phyloP scores from a whole-genome alignment of 1,140 invertebrate genomes.

The Stegodyphus mimosarum region DNA sequence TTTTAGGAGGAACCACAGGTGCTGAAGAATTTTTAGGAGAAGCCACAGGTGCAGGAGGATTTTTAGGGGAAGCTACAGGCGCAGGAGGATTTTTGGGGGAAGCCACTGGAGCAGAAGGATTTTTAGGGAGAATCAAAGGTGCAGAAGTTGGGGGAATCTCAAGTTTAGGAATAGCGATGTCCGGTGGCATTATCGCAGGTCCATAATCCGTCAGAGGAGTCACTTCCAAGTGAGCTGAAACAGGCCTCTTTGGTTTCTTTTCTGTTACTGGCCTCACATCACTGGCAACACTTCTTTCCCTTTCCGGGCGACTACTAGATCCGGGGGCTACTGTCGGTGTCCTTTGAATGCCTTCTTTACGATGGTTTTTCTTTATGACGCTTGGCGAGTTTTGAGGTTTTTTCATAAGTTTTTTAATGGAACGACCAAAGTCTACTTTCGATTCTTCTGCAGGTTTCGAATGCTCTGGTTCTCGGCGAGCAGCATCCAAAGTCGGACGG shows the following conservation, averaged over 20 bases:
- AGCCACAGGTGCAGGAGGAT: neutral
- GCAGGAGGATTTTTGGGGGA: neutral
- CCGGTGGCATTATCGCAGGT: neutral
- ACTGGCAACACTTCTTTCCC: constrained; percentile 29
- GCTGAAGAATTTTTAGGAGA: constrained; percentile 2
- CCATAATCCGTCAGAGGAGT: neutral
- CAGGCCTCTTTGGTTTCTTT: constrained; percentile 35
- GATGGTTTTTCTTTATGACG: constrained; percentile 7
- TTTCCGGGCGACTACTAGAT: constrained; percentile 1
- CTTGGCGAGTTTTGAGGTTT: constrained; percentile 12
- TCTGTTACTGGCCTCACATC: constrained; percentile 9
- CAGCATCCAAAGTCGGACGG: constrained; percentile 18
- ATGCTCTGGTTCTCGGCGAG: constrained; percentile 1
- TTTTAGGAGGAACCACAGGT: neutral
- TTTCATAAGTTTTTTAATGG: constrained; percentile 50
- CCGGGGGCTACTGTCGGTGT: constrained; percentile 5
- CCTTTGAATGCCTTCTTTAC: constrained; percentile 30
- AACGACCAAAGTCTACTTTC: constrained; percentile 44
- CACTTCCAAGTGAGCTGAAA: constrained; percentile 26
- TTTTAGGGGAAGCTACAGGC: neutral
- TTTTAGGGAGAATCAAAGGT: neutral
- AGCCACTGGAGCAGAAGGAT: neutral
- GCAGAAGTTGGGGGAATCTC: neutral
- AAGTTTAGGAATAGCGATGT: neutral
- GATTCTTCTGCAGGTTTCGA: constrained; percentile 13